These are phyloP conservation scores for Hypotaenidia okinawae DNA, from an alignment of 2,797 vertebrate genomes.

Conservation along the genomic window DNA sequence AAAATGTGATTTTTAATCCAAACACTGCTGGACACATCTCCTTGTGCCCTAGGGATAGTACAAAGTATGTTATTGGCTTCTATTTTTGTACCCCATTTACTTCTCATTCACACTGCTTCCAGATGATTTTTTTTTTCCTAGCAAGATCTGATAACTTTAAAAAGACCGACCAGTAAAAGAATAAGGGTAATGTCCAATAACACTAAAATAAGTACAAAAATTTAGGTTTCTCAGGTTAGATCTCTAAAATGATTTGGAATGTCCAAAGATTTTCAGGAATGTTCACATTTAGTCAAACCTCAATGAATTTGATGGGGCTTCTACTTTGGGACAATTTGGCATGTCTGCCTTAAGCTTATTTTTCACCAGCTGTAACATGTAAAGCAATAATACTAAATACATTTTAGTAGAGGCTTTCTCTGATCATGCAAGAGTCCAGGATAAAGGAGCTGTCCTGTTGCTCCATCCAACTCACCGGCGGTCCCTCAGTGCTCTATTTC, in stretches of 20 bases:
- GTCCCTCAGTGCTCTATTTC: neutral
- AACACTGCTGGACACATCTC: conserved; percentile 22
- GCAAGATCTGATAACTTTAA: neutral
- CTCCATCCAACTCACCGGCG: neutral
- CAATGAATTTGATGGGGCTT: neutral
- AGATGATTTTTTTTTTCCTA: neutral
- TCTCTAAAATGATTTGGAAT: neutral
- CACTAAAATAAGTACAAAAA: neutral
- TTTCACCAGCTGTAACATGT: neutral
- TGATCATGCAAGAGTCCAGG: neutral
- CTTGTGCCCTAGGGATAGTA: conserved; percentile 21
- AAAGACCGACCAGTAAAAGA: neutral
- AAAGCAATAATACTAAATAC: neutral
- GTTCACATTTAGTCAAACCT: neutral
- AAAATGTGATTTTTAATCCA: conserved; percentile 49
- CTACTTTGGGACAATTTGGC: neutral
- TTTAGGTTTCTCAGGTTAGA: neutral
- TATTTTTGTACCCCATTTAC: conserved; percentile 52
- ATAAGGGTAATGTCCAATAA: neutral
- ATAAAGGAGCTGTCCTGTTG: neutral
- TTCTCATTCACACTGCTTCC: neutral
- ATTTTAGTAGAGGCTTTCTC: neutral
- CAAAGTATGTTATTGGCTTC: neutral
- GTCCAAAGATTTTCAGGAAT: neutral
- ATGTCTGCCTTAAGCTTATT: neutral